Evolutionary conservation across 2,113 vertebrate genomes (phyloP), one percentile per base, ranked within the genome.

Genomic region (Lepus americanus): DNA sequence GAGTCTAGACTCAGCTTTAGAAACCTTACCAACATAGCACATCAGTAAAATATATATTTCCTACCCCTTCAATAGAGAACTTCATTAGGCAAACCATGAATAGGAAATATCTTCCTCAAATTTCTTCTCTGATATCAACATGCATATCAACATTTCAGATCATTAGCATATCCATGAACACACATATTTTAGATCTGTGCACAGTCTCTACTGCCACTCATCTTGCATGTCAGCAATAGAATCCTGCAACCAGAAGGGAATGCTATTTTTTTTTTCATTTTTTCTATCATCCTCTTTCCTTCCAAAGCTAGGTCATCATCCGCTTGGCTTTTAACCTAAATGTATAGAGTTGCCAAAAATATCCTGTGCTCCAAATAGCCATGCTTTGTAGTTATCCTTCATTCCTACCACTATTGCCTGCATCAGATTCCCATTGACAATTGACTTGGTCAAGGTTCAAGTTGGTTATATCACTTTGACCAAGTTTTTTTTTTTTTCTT

Each of bases 271-370:
- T 64, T 51, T 73, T 66, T 1, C n/a, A 23, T 66, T 90, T 80
- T 83, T 78, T 82, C 12, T 55, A 83, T 9, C 12, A 77, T 6
- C 23, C 61, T 77, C 17, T 87, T 72, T 76, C 79, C 19, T 85
- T 59, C 9, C 5, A 69, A 33, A 20, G 36, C 12, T 69, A 86
- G 12, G 59, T 91, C 51, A 69, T 49, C n/a, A 55, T 39, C 63
- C 29, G 81, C 44, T 25, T 86, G 27, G 27, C 20, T 85, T 89
- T 91, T 77, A 64, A 76, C 72, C 23, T 31, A 85, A 93, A 95
- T 6, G 66, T 80, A 67, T 0, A 17, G 29, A 64, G 20, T 81
- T 86, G 4, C 22, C 63, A 61, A 90, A 87, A 95, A 33, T 9
- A 53, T 27, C 51, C 36, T 53, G 20, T 73, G 72, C n/a, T 90